These are phyloP conservation scores for Cheumatopsyche charites DNA, from an alignment of 1,140 invertebrate species.

Conservation along the genomic window DNA sequence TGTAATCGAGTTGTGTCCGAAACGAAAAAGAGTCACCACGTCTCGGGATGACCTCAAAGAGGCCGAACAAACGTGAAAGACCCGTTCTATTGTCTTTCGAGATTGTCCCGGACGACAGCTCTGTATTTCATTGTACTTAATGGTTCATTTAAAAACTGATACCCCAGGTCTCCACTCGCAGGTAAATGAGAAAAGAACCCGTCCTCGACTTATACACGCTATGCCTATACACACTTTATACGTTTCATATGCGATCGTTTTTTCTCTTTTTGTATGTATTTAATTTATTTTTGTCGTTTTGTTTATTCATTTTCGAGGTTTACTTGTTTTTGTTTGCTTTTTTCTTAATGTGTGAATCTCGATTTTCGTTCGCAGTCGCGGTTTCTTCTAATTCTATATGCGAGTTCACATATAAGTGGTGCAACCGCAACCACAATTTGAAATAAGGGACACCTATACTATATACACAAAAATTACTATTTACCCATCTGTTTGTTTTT, in stretches of 20 bases:
- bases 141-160: slow-evolving; percentile 40
- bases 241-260: slow-evolving; percentile 5
- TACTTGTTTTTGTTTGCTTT: not conserved
- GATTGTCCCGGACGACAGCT: slow-evolving; percentile 37
- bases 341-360: no score
- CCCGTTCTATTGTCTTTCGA: slow-evolving; percentile 38
- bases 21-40: slow-evolving; percentile 2
- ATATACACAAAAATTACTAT: no score
- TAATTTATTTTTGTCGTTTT: not conserved
- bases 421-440: no score
- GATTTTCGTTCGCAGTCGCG: no score
- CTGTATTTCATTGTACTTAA: slow-evolving; percentile 39
- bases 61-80: slow-evolving; percentile 36
- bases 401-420: no score
- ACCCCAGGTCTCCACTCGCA: slow-evolving; percentile 23
- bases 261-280: not conserved
- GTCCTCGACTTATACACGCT: slow-evolving; percentile 6
- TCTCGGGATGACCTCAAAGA: slow-evolving; percentile 34
- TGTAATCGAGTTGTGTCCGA: slow-evolving; percentile 23
- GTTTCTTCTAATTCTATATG: no score
- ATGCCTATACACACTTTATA: not conserved
- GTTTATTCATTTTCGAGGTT: not conserved
- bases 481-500: no score
- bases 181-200: slow-evolving; percentile 35
- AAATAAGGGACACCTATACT: no score